Evolutionary conservation across 1,140 invertebrate genomes (phyloP), one percentile per base, ranked within the genome.

Genomic region (Berghia stephanieae): DNA sequence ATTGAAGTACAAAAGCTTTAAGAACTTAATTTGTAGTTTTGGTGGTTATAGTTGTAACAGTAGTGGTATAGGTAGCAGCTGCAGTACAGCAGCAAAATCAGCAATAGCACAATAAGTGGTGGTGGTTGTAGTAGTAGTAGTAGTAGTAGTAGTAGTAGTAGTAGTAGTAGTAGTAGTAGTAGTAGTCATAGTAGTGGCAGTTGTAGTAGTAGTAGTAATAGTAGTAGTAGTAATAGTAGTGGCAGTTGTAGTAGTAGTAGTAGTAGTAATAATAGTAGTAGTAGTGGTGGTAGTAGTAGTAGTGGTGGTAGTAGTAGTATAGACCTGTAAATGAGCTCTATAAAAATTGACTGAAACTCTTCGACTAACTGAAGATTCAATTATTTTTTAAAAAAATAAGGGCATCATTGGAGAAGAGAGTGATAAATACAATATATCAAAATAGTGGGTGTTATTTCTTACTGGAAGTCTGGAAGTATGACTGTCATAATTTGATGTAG

Each of bases 111-210:
- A 63, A 8, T 21, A 10, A 10, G 24, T 10, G 34, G 24, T 63
- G 8, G 57, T 24, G 34, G 24, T 63, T 16, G 8, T 63, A 63
- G 24, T 43, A 52, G 46, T 52, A 52, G 46, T 52, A 52, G 46
- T 52, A 52, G 46, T 52, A 52, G 46, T 52, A 52, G 46, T 52
- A 52, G 46, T 52, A 75, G 74, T 75, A 70, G 74, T 75, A 75
- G 74, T 75, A 69, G 74, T 70, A 75, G 74, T 70, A 75, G 74
- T 70, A 69, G 74, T 75, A 42, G 74, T 70, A 69, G 74, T 75
- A 42, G 74, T 72, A 69, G 74, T 75, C 21, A 57, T 75, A 69
- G 74, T 69, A 70, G 74, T 75, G 43, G 74, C 43, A 70, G 74
- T 70, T 40, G 74, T 75, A 69, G 74, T 72, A 75, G 74, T 70